phyloP scores from a whole-genome alignment of 1,140 invertebrate genomes.

The Drosophila malerkotliana region DNA sequence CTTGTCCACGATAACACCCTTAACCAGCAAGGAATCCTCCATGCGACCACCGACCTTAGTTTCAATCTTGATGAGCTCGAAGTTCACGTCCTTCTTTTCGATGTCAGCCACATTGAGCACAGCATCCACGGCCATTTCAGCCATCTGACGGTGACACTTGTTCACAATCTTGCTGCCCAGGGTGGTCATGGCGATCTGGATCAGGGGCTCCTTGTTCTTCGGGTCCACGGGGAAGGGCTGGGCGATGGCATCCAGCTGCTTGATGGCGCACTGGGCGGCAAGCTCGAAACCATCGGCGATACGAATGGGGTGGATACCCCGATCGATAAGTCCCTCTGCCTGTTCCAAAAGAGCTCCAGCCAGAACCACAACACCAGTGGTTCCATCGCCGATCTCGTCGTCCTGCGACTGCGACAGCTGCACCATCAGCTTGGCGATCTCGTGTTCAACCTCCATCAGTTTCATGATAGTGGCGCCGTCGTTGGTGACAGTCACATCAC shows the following conservation, averaged over 20 bases:
- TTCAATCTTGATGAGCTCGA: slow-evolving; percentile 99
- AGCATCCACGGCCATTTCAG: slow-evolving; percentile 98
- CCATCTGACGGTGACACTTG: slow-evolving; percentile 97
- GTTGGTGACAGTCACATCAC: slow-evolving; percentile 99
- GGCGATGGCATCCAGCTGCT: slow-evolving; percentile 94
- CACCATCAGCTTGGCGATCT: slow-evolving; percentile 99
- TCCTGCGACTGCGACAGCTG: slow-evolving; percentile 99
- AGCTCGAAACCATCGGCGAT: slow-evolving; percentile 99
- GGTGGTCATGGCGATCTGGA: slow-evolving; percentile 98
- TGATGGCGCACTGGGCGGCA: slow-evolving; percentile 95
- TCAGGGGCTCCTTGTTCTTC: slow-evolving; percentile 93
- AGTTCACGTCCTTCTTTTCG: slow-evolving; percentile 97
- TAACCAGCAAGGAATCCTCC: slow-evolving; percentile 98
- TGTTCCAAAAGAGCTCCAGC: slow-evolving; percentile 96
- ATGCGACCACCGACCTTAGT: slow-evolving; percentile 98
- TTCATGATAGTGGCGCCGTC: slow-evolving; percentile 99
- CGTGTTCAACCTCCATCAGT: slow-evolving; percentile 99
- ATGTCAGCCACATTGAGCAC: slow-evolving; percentile 91
- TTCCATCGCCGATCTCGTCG: slow-evolving; percentile 99
- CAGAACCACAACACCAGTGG: slow-evolving; percentile 97
- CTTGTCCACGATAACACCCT: slow-evolving; percentile 99
- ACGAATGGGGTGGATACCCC: slow-evolving; percentile 99
- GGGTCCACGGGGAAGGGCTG: slow-evolving; percentile 94
- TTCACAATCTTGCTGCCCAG: slow-evolving; percentile 99
- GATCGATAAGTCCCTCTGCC: slow-evolving; percentile 95